Evolutionary conservation across 2,888 invertebrate genomes (phyloP).

Genomic region (Lithophane socia): DNA sequence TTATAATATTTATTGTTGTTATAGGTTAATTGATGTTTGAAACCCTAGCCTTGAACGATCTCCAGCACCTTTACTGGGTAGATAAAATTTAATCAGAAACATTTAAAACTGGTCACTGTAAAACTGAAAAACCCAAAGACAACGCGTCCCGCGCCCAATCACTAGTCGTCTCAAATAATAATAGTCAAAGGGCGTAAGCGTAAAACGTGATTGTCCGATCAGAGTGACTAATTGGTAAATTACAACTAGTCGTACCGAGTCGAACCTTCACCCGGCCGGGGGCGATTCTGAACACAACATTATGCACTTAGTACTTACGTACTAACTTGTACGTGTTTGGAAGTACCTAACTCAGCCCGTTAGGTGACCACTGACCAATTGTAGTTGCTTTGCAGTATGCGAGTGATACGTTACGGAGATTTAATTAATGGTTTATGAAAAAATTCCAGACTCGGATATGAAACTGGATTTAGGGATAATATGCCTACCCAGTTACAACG

Average conservation of each 20-base stretch:
- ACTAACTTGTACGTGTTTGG: slow-evolving; percentile 41
- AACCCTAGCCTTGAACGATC: no score
- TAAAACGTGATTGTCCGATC: slow-evolving; percentile 76
- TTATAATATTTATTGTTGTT: no score
- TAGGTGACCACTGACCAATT: slow-evolving; percentile 38
- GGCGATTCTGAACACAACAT: slow-evolving; percentile 54
- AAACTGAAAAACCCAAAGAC: slow-evolving; percentile 10
- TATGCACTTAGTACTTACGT: slow-evolving; percentile 50
- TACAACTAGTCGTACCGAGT: slow-evolving; percentile 61
- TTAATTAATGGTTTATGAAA: background rate
- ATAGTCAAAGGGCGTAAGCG: slow-evolving; percentile 70
- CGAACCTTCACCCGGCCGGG: slow-evolving; percentile 59
- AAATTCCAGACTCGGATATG: background rate
- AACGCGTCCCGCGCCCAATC: slow-evolving; percentile 26
- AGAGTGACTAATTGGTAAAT: slow-evolving; percentile 80
- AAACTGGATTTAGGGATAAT: background rate
- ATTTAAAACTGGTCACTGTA: background rate
- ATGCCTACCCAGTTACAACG: background rate
- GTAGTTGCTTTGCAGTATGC: slow-evolving; percentile 13
- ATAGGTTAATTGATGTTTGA: no score
- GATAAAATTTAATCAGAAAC: no score
- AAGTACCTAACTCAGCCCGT: slow-evolving; percentile 39
- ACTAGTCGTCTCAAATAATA: slow-evolving; percentile 48
- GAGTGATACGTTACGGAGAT: background rate
- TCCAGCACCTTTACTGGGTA: no score